Evolutionary conservation across 2,797 vertebrate species (phyloP).

Genomic region (Discoglossus pictus): DNA sequence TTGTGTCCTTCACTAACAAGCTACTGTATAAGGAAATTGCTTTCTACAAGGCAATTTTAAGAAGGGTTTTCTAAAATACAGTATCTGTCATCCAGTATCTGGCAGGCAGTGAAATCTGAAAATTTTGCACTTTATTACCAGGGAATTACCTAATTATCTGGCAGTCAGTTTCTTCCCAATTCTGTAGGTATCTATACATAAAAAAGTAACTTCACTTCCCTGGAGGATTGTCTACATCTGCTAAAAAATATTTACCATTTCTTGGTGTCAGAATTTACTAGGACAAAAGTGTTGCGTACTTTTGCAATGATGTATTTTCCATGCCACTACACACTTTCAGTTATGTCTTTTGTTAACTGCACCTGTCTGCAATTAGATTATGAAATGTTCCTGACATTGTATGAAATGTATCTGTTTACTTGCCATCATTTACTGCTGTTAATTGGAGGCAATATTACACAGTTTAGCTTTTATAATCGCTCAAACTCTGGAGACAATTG

Average conservation of each 20-base stretch:
- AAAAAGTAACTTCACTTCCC: background rate
- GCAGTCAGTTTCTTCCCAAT: background rate
- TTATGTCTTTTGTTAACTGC: too few species aligned
- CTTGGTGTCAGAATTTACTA: background rate
- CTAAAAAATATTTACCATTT: background rate
- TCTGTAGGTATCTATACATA: background rate
- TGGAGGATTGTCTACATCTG: background rate
- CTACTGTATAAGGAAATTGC: too few species aligned
- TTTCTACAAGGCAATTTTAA: too few species aligned
- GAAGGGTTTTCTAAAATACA: background rate
- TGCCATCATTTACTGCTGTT: background rate
- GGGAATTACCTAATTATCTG: background rate
- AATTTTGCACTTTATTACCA: background rate
- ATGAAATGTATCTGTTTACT: conserved; percentile 1
- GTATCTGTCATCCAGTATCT: background rate
- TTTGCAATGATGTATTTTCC: too few species aligned
- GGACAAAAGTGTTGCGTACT: background rate
- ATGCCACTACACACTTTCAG: too few species aligned
- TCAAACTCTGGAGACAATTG: conserved; percentile 3
- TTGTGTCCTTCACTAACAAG: too few species aligned
- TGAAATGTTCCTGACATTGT: too few species aligned
- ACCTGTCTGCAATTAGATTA: too few species aligned
- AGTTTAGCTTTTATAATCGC: conserved; percentile 8
- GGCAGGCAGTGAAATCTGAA: background rate
- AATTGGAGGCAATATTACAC: conserved; percentile 9